Base-by-base conservation (phyloP, 2,797 vertebrate species). In the Denticeps clupeoides region DNA sequence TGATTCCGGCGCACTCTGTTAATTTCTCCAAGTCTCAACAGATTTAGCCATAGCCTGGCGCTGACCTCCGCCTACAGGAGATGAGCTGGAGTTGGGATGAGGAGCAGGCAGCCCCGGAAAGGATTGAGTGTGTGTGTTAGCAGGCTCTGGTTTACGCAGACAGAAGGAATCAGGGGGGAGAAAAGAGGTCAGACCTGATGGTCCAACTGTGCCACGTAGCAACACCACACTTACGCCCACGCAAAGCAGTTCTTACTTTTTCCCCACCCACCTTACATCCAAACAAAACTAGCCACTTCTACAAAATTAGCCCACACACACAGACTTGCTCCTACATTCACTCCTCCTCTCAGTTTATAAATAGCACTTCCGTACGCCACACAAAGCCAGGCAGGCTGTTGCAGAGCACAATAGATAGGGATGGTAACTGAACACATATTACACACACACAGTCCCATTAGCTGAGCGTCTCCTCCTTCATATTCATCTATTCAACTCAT, bases 301-400 rank as follows among this genome's bases (percentile, higher is more conserved):
- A 31, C 35, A 56, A 8, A 48, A 9, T 37, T 41, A 25, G 35
- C 42, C 37, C 19, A 59, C 40, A 50, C 43, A 27, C 18, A 49
- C 55, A 55, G 59, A 60, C 43, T 69, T 48, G 61, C 55, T 37
- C 53, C 60, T 67, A 61, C 54, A 69, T 69, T 65, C 71, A 68
- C 75, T 69, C 76, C 68, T 63, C 63, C 75, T 67, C 58, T 55
- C 48, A 55, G 75, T 69, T 35, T 81, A 82, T 71, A 80, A 82
- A 82, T 80, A 82, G 78, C 76, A 58, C 59, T 66, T 68, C 63
- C 63, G 64, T 72, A 72, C 60, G n/a, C 73, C 67, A 65, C 69
- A 37, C 12, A 57, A 56, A 46, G 41, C 16, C 6, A 10, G 13
- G 15, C 12, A 35, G 32, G 32, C 32, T 35, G 32, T 7, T 32